Base-by-base conservation (phyloP, 35 echinoderm and acorn worm genomes). In the Lytechinus variegatus region DNA sequence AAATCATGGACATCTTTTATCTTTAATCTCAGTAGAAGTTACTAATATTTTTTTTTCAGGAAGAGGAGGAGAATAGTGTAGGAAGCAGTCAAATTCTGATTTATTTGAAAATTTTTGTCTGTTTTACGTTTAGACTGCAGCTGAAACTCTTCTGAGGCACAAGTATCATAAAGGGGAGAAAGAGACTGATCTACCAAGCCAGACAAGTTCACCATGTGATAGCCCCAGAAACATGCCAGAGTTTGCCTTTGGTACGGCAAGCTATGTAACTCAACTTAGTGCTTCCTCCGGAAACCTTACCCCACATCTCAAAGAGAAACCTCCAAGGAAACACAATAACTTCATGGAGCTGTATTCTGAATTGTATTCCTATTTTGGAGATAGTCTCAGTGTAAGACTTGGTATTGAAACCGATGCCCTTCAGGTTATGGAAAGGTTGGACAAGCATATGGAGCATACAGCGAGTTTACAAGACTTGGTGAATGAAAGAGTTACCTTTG, bases 291-390 rank as follows among this genome's bases (percentile, higher is more conserved):
- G 52, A 10, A 27, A 87, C 9, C 71, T 54, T 1, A 53, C 56
- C n/a, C 91, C 53, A 87, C 14, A 91, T 21, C 28, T 58, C n/a
- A 71, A 52, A 12, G 60, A 92, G 72, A 61, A 92, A 33, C 44
- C 86, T 61, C 72, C 16, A 60, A 94, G 86, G 28, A 97, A 91
- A 55, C 21, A 72, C 52, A 33, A 94, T 93, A 95, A 61, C 66
- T 92, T 97, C 19, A 61, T 91, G 12, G 97, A 99, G 27, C 61
- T 96, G 56, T 99, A 99, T 61, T 27, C 91, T 21, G 91, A 97
- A 33, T 96, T 99, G 27, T 91, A 97, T 19, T 95, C 97, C 28
- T 99, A 99, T 54, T 95, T 99, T 54, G 98, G 98, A 5, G 97
- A 97, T 55, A 96, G 97, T 95, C 61, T 99, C 53, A 96, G 96